Base-by-base conservation (phyloP, 2,113 vertebrate species). In the human region DNA sequence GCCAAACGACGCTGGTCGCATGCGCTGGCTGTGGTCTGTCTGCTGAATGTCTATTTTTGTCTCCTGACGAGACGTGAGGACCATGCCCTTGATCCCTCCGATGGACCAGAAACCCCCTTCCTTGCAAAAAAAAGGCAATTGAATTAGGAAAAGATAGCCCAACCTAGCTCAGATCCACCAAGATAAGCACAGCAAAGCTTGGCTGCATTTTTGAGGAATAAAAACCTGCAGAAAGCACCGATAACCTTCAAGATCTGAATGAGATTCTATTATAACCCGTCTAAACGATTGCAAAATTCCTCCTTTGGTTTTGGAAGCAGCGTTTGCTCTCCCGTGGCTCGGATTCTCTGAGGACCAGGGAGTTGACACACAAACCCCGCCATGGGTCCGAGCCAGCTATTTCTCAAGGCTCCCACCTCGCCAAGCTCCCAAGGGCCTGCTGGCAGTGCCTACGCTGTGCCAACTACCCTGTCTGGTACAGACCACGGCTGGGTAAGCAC, bases 221-320 rank as follows among this genome's bases (percentile, higher is more conserved):
- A 89, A 23, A 0, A 0, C 48, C 48, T 96, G 43, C 40, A 84
- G 92, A 96, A 97, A 93, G 93, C 70, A 35, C 81, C 40, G 40
- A n/a, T 72, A 64, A 91, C 95, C 94, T 40, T 93, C 89, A 80
- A 86, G 97, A 95, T 82, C 97, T 86, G 84, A 96, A 96, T 91
- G 79, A 84, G 95, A 86, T 40, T 95, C 45, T 25, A 0, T 52
- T 30, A 27, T 83, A 92, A 20, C 38, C 57, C 83, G 0, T 1
- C 13, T 82, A 45, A 94, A 90, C 57, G 86, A 84, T 48, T 79
- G 59, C 89, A 89, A 50, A 30, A 20, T 92, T 88, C 81, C 11
- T 82, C 81, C 96, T 81, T 0, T 43, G 18, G 9, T 16, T n/a
- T 35, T 0, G 27, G 81, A 59, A 85, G 66, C 78, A 35, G 35